Conservation (phyloP, 2,113 vertebrate species). For the Picathartes gymnocephalus region DNA sequence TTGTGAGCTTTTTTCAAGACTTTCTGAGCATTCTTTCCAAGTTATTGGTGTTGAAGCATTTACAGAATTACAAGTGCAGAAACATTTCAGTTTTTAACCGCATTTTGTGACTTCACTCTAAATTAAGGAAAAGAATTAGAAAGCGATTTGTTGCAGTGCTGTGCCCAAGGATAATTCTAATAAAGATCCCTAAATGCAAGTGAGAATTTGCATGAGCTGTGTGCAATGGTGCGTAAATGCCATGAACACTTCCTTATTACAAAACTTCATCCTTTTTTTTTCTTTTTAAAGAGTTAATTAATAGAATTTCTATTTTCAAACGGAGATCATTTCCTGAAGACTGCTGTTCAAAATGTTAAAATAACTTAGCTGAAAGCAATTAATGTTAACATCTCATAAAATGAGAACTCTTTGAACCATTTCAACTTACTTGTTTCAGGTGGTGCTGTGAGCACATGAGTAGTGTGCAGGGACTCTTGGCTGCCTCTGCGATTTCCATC, state of each 20-base stretch:
- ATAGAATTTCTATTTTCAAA: neutral
- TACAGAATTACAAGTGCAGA: neutral
- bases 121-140: neutral
- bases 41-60: neutral
- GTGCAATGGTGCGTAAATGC: neutral
- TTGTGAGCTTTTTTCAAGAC: neutral
- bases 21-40: neutral
- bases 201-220: neutral
- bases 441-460: constrained; percentile 60
- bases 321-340: neutral
- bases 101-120: neutral
- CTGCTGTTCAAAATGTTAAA: neutral
- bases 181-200: neutral
- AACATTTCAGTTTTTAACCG: neutral
- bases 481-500: constrained; percentile 77
- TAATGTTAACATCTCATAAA: neutral
- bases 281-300: neutral
- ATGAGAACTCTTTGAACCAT: neutral
- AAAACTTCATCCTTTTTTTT: neutral
- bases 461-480: constrained; percentile 58
- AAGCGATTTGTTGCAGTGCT: neutral
- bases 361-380: neutral
- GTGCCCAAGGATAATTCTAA: neutral
- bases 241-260: neutral
- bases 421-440: neutral